Base-by-base conservation (phyloP, 1,140 invertebrate genomes). In the Dinothrombium tinctorium region DNA sequence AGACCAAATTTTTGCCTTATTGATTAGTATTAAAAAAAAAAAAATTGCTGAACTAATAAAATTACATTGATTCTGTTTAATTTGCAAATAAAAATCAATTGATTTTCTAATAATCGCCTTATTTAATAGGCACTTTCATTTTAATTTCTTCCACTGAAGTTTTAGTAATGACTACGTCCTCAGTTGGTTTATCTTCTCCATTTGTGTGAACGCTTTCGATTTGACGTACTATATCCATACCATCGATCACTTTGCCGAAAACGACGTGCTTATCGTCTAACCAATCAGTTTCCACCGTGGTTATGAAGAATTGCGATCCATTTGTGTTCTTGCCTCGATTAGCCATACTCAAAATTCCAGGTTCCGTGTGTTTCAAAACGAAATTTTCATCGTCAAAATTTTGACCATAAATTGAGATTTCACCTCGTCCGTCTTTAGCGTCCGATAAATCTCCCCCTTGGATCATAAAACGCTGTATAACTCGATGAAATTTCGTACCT, bases 371-470 rank as follows among this genome's bases (percentile, higher is more conserved):
- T 49, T 62, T 63, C 7, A 90, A 65, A 19, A 41, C 41, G 43
- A 67, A 65, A 41, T 66, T 63, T 50, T 67, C 65, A 54, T 67
- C 65, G 15, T 56, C 59, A 54, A 67, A 67, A 42, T 58, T 58
- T 2, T 51, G 49, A 4, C 65, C 65, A 51, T 65, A 54, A 28
- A 48, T 44, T 39, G 49, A 55, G 48, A 57, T 59, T 72, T 76
- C 79, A 60, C 82, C 82, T 55, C 80, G 86, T 49, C 82, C 83
- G 64, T 89, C 82, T n/a, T 79, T 79, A 39, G 79, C 79, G 56
- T 74, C 80, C 5, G 82, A 87, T 53, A 87, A 87, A 56, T 89
- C 83, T 4, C 54, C 54, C n/a, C 50, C 51, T 41, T 54, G 53
- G 17, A 51, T 44, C 51, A 54, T 54, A 41, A 54, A 55, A 26